These are phyloP conservation scores for Tuberolachnus salignus DNA, from an alignment of 2,888 invertebrate species.

Conservation along the genomic window DNA sequence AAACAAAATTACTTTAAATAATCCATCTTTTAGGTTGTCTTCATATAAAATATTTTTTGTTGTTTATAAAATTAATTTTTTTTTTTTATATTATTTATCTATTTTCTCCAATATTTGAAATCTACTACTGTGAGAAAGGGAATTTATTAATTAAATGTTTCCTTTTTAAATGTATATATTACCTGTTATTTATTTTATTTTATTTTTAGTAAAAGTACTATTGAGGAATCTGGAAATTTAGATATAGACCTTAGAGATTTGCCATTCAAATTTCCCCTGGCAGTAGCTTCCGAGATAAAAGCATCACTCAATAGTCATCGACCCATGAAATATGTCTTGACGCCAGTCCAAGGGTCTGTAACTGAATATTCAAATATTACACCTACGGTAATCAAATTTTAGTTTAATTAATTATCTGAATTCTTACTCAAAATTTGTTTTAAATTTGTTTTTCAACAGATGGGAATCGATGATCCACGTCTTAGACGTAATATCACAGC, in stretches of 20 bases:
- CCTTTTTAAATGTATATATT: background rate
- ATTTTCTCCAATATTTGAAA: background rate
- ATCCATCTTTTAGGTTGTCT: too few relatives aligned
- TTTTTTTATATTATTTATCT: too few relatives aligned
- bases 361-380: conserved; percentile 59
- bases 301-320: conserved; percentile 80
- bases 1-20: too few relatives aligned
- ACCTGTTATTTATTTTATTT: background rate
- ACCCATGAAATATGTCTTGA: conserved; percentile 71
- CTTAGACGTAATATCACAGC: too few relatives aligned
- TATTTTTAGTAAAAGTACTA: conserved; percentile 12
- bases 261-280: conserved; percentile 76
- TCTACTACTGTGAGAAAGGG: too few relatives aligned
- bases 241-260: conserved; percentile 78
- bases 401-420: background rate
- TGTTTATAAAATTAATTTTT: too few relatives aligned
- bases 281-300: conserved; percentile 87
- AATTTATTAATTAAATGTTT: too few relatives aligned
- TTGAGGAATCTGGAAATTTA: conserved; percentile 59
- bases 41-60: too few relatives aligned
- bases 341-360: conserved; percentile 57
- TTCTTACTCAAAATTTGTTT: background rate
- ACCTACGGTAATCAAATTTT: conserved; percentile 33
- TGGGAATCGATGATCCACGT: conserved; percentile 52
- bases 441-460: conserved; percentile 13